phyloP scores from a whole-genome alignment of 2,113 vertebrate genomes.

The Tricholaema leucomelas region DNA sequence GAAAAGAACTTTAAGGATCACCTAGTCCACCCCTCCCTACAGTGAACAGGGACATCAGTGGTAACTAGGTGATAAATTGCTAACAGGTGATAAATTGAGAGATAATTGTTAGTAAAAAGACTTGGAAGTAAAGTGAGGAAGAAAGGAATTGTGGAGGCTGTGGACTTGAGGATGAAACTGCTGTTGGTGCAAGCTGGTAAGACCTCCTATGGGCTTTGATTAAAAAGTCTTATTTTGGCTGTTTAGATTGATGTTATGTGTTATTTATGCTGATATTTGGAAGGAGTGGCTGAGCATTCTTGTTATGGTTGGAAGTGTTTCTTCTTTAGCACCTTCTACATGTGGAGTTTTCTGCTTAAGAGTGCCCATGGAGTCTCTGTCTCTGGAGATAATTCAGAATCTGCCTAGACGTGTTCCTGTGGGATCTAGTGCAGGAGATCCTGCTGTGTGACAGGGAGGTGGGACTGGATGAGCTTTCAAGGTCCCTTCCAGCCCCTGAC shows the following conservation, averaged over 20 bases:
- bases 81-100: not conserved
- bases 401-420: too few relatives aligned
- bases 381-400: too few relatives aligned
- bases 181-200: not conserved
- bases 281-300: not conserved
- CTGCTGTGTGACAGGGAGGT: too few relatives aligned
- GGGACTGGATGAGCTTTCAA: too few relatives aligned
- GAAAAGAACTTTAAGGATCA: too few relatives aligned
- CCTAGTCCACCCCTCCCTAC: too few relatives aligned
- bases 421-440: too few relatives aligned
- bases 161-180: not conserved
- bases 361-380: too few relatives aligned
- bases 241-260: not conserved
- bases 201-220: rapidly evolving
- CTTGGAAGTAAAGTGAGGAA: not conserved
- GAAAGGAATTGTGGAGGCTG: not conserved
- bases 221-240: not conserved
- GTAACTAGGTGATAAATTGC: not conserved
- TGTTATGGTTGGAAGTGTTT: not conserved
- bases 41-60: not conserved
- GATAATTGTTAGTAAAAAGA: not conserved
- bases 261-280: not conserved
- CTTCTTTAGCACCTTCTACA: not conserved
- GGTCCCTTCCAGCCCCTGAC: too few relatives aligned
- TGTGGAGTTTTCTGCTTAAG: not conserved